Base-by-base conservation (phyloP, 64 coral and sea anemone species). In the Hydrozoanthus tunicans region DNA sequence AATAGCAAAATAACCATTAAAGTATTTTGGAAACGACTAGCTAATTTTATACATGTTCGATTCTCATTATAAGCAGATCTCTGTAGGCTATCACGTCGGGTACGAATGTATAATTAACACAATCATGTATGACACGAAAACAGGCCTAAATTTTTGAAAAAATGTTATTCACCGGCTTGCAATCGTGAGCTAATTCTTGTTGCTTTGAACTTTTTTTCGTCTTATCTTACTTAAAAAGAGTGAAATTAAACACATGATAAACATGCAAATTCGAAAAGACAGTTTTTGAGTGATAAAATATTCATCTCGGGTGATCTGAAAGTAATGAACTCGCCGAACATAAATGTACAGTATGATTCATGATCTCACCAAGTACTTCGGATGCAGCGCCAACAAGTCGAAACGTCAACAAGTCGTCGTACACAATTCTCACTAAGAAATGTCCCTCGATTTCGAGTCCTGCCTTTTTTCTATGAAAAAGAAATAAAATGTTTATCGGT, bases 381-480 rank as follows among this genome's bases (percentile, higher is more conserved):
- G 90, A 79, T 9, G 95, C 95, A 32, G 95, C 92, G 9, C 83
- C 95, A 25, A 98, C 95, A 13, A 98, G 78, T 12, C 67, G 68
- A 64, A 92, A 98, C 1, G 92, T 94, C 52, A 94, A 60, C 6
- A 77, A 56, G 64, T 98, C 95, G 54, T 94, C 85, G 78, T 94
- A 98, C 23, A 98, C 85, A 43, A 98, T 94, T 64, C 95, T 91
- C 62, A 79, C 81, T 43, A 98, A 89, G 81, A 98, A 98, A 77
- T 86, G 83, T 55, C 73, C 93, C 10, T 94, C 84, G 6, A 94
- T 70, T 32, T 66, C 63, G 4, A 98, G 62, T 58, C 77, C 90
- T 13, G 90, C 95, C 15, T 66, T 90, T 83, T 79, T 86, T 70
- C 95, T 98, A 77, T 17, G 77, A 65, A 62, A 60, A n/a, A 54